Conservation (phyloP, 2,797 vertebrate species). For the Mallotus villosus region DNA sequence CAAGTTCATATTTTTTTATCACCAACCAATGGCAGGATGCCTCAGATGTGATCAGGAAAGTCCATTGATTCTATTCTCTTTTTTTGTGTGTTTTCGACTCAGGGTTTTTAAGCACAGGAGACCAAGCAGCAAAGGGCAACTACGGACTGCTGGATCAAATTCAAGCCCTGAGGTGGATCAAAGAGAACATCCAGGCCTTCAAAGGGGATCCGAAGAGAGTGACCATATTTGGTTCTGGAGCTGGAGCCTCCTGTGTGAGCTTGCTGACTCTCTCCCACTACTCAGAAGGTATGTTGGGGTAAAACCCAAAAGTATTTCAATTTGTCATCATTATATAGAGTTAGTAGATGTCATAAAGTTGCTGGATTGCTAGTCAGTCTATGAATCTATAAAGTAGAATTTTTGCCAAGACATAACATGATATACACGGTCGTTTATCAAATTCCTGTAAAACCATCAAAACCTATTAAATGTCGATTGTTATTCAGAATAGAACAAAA, state of each 20-base stretch:
- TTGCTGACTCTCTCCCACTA: constrained; percentile 96
- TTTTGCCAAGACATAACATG: not conserved
- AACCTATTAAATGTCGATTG: not conserved
- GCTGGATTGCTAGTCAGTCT: too few species aligned
- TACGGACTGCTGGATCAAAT: constrained; percentile 97
- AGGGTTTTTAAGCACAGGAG: constrained; percentile 97
- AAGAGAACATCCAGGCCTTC: constrained; percentile 94
- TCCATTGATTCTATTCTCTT: not conserved
- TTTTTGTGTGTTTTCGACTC: constrained; percentile 23
- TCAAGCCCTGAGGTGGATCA: constrained; percentile 95
- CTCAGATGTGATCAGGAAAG: not conserved
- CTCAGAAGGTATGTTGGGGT: constrained; percentile 85
- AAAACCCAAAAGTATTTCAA: too few species aligned
- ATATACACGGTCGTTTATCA: not conserved
- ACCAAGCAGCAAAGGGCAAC: constrained; percentile 97
- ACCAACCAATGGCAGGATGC: not conserved
- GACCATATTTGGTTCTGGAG: constrained; percentile 95
- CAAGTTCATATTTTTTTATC: not conserved
- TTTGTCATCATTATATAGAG: too few species aligned
- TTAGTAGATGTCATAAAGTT: too few species aligned
- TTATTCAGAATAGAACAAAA: not conserved
- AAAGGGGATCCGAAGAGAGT: constrained; percentile 95
- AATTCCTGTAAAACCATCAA: not conserved
- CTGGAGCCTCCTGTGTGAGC: constrained; percentile 94
- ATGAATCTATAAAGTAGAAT: not conserved